Conservation (phyloP, 2,113 vertebrate genomes). For the Halcyon senegalensis region DNA sequence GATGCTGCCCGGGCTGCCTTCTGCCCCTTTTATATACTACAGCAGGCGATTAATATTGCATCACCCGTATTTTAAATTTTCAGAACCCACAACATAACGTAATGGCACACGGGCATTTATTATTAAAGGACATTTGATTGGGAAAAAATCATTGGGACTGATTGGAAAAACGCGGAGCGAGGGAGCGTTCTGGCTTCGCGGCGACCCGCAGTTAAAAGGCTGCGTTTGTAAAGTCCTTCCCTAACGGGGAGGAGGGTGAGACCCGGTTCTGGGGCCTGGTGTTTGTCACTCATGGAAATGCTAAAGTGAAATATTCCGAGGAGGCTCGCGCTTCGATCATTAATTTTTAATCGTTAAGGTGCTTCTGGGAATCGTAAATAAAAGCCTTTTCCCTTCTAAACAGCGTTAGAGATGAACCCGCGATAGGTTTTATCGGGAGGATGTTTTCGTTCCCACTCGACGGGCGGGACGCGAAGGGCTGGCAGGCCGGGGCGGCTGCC, state of each 20-base stretch:
- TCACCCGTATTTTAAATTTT: slow-evolving; percentile 87
- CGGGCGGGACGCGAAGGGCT: not conserved
- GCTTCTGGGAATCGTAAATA: slow-evolving; percentile 78
- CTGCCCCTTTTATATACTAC: slow-evolving; percentile 81
- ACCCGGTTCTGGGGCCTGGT: not conserved
- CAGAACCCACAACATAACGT: slow-evolving; percentile 81
- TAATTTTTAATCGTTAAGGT: slow-evolving; percentile 83
- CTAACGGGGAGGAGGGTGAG: not conserved
- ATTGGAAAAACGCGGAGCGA: not conserved
- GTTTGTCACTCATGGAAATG: slow-evolving; percentile 43
- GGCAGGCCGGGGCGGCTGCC: not conserved
- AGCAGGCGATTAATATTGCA: slow-evolving; percentile 87
- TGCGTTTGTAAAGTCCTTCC: not conserved
- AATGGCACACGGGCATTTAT: slow-evolving; percentile 85
- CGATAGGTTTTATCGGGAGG: not conserved
- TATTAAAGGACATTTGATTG: slow-evolving; percentile 85
- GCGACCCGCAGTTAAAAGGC: not conserved
- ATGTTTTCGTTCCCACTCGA: not conserved
- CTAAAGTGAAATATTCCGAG: slow-evolving; percentile 30
- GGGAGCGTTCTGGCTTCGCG: not conserved
- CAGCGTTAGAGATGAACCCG: slow-evolving; percentile 19
- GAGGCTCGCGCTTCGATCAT: slow-evolving; percentile 47
- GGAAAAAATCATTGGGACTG: slow-evolving; percentile 53
- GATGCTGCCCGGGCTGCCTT: slow-evolving; percentile 60
- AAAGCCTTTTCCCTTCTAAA: slow-evolving; percentile 54